Evolutionary conservation across 2,888 invertebrate species (phyloP), one percentile per base, ranked within the genome.

Genomic region (Prosopocoilus inquinatus): DNA sequence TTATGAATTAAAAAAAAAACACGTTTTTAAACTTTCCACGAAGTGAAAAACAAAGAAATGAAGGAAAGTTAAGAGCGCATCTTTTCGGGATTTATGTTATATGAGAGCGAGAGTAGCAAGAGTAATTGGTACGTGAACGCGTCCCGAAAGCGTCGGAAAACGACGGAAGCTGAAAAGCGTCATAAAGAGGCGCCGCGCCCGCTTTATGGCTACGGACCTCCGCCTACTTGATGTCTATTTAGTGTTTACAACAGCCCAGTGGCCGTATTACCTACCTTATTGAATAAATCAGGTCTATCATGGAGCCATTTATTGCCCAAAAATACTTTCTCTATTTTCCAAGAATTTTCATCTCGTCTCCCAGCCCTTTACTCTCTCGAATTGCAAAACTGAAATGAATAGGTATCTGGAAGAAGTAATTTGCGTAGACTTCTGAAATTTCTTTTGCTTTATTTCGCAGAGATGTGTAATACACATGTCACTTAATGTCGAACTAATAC

Each of bases 191-290:
- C 71, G 63, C 60, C 62, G 61, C 61, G 64, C 60, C 64, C 74
- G 66, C 74, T 75, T 75, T 75, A 75, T 74, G 75, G 71, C 73
- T 70, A 68, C 63, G 66, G 65, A 67, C 70, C 64, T 67, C 68
- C 64, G 67, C 67, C 67, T 68, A 67, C 70, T 68, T 70, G 72
- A 70, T 72, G 72, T 73, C 73, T 71, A 73, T 74, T 75, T 73
- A 72, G 71, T 68, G 69, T 75, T 75, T 75, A 74, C 71, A 66
- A 64, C 71, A 70, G 70, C 67, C 68, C 66, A 62, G 72, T 68
- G 73, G 67, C 70, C 63, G 64, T 59, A 72, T 74, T 72, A 72
- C 68, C 65, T 67, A 67, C 66, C 69, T 72, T 71, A 71, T 74
- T 72, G 69, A 71, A 74, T 70, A 67, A 67, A 67, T 68, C 64